A percentile compares a stretch with the other conserved stretches of the same genome.
These are phyloP conservation scores for Philypnodon macrostomus DNA, from an alignment of 2,797 vertebrate genomes.

Conservation along the genomic window DNA sequence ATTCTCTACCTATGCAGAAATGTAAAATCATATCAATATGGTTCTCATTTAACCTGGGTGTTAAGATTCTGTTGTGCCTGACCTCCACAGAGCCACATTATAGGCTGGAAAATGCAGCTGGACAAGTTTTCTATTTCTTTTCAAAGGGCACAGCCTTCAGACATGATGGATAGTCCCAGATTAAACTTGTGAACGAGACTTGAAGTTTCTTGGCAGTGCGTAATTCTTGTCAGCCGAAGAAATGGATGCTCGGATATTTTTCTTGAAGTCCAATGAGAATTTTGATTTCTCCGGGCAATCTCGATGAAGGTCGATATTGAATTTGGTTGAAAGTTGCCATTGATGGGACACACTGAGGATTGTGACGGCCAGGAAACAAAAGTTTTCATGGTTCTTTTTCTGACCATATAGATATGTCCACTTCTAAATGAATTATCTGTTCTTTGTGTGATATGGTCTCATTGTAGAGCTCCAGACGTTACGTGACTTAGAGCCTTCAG, in stretches of 20 bases:
- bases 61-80: conserved; percentile 19
- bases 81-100: conserved; percentile 6
- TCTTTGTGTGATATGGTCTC: conserved; percentile 1
- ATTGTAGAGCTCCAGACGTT: not conserved
- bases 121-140: conserved; percentile 28
- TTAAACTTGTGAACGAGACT: conserved; percentile 37
- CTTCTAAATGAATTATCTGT: conserved; percentile 2
- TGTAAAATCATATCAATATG: no score
- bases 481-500: not conserved
- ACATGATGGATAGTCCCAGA: conserved; percentile 43
- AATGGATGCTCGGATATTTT: conserved; percentile 22
- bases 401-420: not conserved
- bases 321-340: conserved; percentile 22
- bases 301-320: conserved; percentile 4
- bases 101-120: conserved; percentile 26
- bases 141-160: conserved; percentile 49
- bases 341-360: conserved; percentile 8
- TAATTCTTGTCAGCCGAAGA: conserved; percentile 18
- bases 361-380: not conserved
- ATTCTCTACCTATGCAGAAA: no score
- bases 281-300: conserved; percentile 12
- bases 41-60: conserved; percentile 34
- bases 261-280: conserved; percentile 8
- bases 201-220: conserved; percentile 27
- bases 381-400: conserved; percentile 11